Evolutionary conservation across 1,140 invertebrate species (phyloP).

Genomic region (Aplysia californica): DNA sequence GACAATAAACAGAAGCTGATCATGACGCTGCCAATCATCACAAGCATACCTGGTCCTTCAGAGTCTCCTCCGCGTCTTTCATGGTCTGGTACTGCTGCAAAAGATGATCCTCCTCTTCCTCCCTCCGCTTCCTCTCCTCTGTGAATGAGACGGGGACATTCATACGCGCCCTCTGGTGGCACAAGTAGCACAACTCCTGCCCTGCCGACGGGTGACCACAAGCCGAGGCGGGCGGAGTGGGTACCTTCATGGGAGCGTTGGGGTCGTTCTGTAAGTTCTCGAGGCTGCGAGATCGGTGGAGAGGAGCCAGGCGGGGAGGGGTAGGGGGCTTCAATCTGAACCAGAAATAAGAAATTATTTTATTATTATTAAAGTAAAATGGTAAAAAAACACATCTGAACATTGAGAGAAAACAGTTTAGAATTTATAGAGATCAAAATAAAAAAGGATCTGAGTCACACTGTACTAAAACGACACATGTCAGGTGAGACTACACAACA

Average conservation of each 20-base stretch:
- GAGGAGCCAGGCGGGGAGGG: conserved; percentile 41
- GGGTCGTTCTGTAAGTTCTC: conserved; percentile 26
- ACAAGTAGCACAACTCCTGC: conserved; percentile 68
- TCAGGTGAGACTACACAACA: too few species aligned
- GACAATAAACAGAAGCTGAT: too few species aligned
- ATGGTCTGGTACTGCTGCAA: conserved; percentile 65
- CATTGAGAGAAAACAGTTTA: too few species aligned
- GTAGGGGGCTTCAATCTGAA: conserved; percentile 31
- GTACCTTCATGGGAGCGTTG: not conserved
- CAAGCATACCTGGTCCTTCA: conserved; percentile 62
- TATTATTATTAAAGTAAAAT: too few species aligned
- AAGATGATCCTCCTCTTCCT: conserved; percentile 64
- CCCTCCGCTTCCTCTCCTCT: conserved; percentile 59
- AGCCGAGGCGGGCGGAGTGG: conserved; percentile 39
- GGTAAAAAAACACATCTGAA: too few species aligned
- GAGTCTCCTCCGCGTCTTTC: conserved; percentile 63
- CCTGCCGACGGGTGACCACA: conserved; percentile 64
- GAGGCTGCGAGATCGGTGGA: conserved; percentile 42
- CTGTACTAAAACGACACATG: too few species aligned
- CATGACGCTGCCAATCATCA: too few species aligned
- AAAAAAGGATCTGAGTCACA: too few species aligned
- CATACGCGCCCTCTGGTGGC: conserved; percentile 63
- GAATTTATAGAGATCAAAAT: too few species aligned
- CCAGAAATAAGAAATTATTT: conserved; percentile 14
- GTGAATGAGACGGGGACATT: conserved; percentile 65